Conservation (phyloP, 2,888 invertebrate genomes). For the Pterostichus niger region DNA sequence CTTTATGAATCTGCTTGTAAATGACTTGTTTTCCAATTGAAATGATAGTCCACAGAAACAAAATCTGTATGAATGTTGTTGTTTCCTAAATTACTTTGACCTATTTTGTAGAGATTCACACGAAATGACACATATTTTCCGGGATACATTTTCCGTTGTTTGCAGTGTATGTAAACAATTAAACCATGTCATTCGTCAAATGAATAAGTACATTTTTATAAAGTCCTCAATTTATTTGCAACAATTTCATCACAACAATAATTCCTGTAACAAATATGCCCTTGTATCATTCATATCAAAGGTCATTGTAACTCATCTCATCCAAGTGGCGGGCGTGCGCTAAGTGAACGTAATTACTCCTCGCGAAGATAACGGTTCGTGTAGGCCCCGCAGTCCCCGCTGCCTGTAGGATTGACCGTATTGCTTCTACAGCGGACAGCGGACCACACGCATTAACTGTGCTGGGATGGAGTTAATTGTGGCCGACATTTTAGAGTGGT, state of each 20-base stretch:
- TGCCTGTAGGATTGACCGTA: constrained; percentile 33
- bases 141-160: no score
- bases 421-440: background rate
- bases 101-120: no score
- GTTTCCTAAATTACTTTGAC: no score
- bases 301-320: constrained; percentile 47
- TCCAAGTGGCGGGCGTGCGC: constrained; percentile 26
- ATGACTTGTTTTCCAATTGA: no score
- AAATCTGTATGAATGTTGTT: no score
- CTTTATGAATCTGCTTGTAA: no score
- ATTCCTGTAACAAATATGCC: constrained; percentile 20
- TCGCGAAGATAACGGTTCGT: constrained; percentile 39
- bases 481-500: constrained; percentile 45
- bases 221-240: no score
- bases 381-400: background rate
- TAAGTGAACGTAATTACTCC: constrained; percentile 56
- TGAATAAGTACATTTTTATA: no score
- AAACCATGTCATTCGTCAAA: background rate
- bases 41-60: no score
- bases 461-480: constrained; percentile 2
- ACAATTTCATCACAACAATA: no score
- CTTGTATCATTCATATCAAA: constrained; percentile 42
- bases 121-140: no score
- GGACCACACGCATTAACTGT: constrained; percentile 53
- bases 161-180: background rate